Base-by-base conservation (phyloP, 2,888 invertebrate species). In the Azorinus chamasolen region DNA sequence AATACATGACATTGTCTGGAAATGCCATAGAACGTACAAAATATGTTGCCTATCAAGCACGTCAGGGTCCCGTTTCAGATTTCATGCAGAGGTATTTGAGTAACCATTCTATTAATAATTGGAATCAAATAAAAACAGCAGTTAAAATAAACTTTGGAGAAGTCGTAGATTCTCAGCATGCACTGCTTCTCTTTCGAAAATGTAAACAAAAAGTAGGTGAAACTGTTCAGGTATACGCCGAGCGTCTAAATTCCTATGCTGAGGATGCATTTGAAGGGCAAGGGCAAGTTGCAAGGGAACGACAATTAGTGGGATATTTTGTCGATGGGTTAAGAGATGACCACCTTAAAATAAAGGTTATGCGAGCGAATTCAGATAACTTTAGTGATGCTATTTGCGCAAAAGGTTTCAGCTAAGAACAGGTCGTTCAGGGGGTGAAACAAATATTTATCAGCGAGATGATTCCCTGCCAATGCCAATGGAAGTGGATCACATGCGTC, bases 251-350 rank as follows among this genome's bases (percentile, higher is more conserved):
- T 10, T 24, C 45, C 3, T 25, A 68, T 6, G 53, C 63, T 1
- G 69, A 78, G n/a, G 73, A 73, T 55, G 64, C 65, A 18, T 78
- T 63, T 53, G 53, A 51, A 5, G 55, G 68, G 1, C 63, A 58
- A 37, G 24, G 18, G 8, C 24, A 45, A 25, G 58, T 68, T 50
- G 22, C 43, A 0, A 53, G 39, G 8, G 20, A 72, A 25, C 24
- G 14, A 24, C 68, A 58, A n/a, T 18, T 77, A 4, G 27, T 71
- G 16, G 66, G 66, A 4, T 59, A 63, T 46, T 73, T 69, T 43
- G 59, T 69, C 24, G 69, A 69, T 51, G 73, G 78, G 0, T 50
- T 73, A 27, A 54, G 39, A 2, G 27, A 32, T 24, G 66, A 66
- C 16, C 24, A 10, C 4, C 37, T 78, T 27, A 78, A 78, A 45